Base-by-base conservation (phyloP, 2,888 invertebrate genomes). In the Perizoma flavofasciatum region DNA sequence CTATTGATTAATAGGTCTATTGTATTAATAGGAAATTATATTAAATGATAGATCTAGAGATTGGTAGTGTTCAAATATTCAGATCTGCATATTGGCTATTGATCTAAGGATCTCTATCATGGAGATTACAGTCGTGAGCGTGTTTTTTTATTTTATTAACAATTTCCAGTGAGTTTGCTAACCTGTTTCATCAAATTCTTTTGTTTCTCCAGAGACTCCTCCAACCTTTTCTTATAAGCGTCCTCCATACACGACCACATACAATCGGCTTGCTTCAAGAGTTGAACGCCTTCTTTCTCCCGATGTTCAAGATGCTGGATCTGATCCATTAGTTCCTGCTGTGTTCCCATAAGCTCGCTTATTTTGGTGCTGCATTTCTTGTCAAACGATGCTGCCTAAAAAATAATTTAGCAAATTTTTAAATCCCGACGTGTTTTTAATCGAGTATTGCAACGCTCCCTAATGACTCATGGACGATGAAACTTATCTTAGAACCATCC, bases 271-370 rank as follows among this genome's bases (percentile, higher is more conserved):
- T 94, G 83, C 71, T 93, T 93, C 45, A 95, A 71, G 6, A 93
- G 80, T 48, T 86, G 77, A 55, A 91, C 79, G 49, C 94, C 94
- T 0, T 93, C 88, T 55, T 88, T 89, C 71, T 95, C 95, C 35
- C 93, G 92, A 2, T 90, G 75, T 72, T 95, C 94, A 49, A 95
- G 79, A 51, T 92, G 89, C 61, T 84, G 83, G 34, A 96, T 93
- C 63, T 94, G 93, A 0, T 72, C 69, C 66, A 74, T 89, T 67
- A 94, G 85, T 33, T 86, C 78, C 47, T 92, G 83, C 67, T 95
- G 94, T n/a, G 88, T 83, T 47, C 82, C 76, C 41, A 91, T 84
- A 10, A 95, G 79, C 5, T 93, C 89, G 35, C 86, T 86, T 4
- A 95, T 78, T 76, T 88, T 93, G 0, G 40, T 65, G 37, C 67